These are phyloP conservation scores for Cladorhizidae sp. DNA, from an alignment of 37 sponge, comb jelly and placozoan species.

Conservation along the genomic window DNA sequence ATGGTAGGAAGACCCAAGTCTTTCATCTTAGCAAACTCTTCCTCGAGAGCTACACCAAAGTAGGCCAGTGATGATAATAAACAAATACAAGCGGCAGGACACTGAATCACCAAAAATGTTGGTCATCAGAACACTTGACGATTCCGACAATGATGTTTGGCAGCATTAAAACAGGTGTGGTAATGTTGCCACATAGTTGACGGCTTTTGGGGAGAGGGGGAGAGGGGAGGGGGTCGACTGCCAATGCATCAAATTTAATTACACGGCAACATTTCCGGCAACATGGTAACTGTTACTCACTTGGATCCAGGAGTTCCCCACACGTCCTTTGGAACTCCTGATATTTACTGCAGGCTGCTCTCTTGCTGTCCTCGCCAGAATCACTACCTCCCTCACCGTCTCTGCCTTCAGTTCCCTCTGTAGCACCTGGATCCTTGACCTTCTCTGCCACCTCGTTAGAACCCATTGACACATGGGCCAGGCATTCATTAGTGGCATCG, in stretches of 20 bases:
- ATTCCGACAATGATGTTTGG: too few relatives aligned
- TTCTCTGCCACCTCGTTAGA: neutral
- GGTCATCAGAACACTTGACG: too few relatives aligned
- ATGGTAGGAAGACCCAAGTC: conserved; percentile 66
- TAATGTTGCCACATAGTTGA: too few relatives aligned
- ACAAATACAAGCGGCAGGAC: neutral
- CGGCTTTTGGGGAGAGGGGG: too few relatives aligned
- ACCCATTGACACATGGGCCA: too few relatives aligned
- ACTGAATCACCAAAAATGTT: neutral
- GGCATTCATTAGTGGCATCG: neutral
- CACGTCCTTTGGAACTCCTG: conserved; percentile 28
- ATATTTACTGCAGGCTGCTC: conserved; percentile 48
- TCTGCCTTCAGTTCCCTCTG: neutral
- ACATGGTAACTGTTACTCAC: conserved; percentile 1
- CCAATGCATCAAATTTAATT: too few relatives aligned
- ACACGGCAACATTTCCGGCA: too few relatives aligned
- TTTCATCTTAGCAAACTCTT: conserved; percentile 66
- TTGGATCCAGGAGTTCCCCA: conserved; percentile 51
- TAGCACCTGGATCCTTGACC: neutral
- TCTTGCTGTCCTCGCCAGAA: conserved; percentile 6
- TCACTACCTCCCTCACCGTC: conserved; percentile 5
- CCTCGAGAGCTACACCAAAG: conserved; percentile 33
- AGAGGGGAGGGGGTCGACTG: too few relatives aligned
- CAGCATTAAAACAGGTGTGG: too few relatives aligned
- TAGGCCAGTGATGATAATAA: neutral